Percentiles rank a stretch among this genome's conserved stretches.
phyloP scores from a whole-genome alignment of 30 jellyfish, hydroid and myxozoan species.

The Aurelia aurita region DNA sequence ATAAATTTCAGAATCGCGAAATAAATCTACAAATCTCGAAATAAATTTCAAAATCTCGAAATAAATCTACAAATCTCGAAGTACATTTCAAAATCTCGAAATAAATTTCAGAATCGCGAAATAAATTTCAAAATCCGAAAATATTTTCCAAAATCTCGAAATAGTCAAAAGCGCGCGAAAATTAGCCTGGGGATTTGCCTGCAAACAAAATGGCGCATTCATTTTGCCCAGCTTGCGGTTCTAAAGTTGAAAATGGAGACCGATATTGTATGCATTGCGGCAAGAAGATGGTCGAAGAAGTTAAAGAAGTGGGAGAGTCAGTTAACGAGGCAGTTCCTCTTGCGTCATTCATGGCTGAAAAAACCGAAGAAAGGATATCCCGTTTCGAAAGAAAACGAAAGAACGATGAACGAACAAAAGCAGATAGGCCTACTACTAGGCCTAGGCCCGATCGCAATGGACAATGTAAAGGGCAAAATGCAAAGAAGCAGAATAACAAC shows the following conservation, averaged over 20 bases:
- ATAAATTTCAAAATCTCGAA: no score
- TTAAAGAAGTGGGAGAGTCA: background rate
- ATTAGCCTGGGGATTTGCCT: no score
- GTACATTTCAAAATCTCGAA: no score
- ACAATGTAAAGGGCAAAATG: background rate
- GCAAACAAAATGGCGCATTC: background rate
- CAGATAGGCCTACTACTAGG: no score
- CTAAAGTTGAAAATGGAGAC: background rate
- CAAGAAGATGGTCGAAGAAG: background rate
- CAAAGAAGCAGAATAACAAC: background rate
- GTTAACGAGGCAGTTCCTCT: background rate
- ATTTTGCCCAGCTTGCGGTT: slow-evolving; percentile 20
- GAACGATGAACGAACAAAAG: background rate
- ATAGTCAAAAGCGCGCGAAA: no score
- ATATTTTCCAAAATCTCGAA: no score
- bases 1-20: no score
- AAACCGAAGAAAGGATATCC: slow-evolving; percentile 30
- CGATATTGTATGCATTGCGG: slow-evolving; percentile 10
- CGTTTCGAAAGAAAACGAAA: background rate
- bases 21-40: no score
- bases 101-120: no score
- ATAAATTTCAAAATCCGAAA: no score
- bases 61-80: no score
- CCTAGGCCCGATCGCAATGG: no score
- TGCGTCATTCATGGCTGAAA: background rate